Evolutionary conservation across 1,140 invertebrate genomes (phyloP).

Genomic region (Leptinotarsa texana): DNA sequence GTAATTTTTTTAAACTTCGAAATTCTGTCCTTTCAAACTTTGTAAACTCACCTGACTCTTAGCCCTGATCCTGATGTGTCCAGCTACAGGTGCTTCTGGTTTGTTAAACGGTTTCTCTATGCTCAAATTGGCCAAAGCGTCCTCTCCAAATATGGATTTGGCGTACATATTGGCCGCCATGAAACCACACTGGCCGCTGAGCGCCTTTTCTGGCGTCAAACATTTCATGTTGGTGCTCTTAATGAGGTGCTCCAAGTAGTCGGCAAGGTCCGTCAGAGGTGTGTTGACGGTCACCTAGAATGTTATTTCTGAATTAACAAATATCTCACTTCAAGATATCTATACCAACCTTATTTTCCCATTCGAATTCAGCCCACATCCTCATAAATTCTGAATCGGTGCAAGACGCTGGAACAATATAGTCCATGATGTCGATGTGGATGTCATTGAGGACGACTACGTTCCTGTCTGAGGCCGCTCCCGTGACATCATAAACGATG

Average conservation of each 20-base stretch:
- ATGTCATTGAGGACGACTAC: conserved; percentile 99
- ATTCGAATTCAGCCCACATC: conserved; percentile 99
- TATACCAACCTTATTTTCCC: conserved; percentile 91
- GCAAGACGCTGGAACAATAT: conserved; percentile 96
- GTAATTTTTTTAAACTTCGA: too few relatives aligned
- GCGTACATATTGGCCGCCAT: conserved; percentile 99
- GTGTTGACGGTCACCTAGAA: conserved; percentile 86
- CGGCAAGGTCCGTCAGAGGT: conserved; percentile 87
- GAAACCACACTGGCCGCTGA: conserved; percentile 96
- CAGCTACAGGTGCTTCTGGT: conserved; percentile 85
- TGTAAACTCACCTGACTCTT: conserved; percentile 81
- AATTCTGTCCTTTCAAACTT: too few relatives aligned
- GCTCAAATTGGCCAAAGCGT: conserved; percentile 96
- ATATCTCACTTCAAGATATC: too few relatives aligned
- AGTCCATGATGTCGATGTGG: conserved; percentile 99
- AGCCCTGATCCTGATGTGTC: conserved; percentile 95
- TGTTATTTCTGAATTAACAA: too few relatives aligned
- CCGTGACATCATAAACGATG: conserved; percentile 97
- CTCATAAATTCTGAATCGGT: conserved; percentile 94
- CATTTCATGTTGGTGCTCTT: conserved; percentile 99
- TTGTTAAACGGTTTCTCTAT: conserved; percentile 94
- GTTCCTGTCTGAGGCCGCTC: conserved; percentile 91
- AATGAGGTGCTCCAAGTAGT: conserved; percentile 91
- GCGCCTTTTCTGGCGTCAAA: conserved; percentile 92
- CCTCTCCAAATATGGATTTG: conserved; percentile 98